Evolutionary conservation across 2,797 vertebrate species (phyloP), one percentile per base, ranked within the genome.

Genomic region (Chromobotia macracanthus): DNA sequence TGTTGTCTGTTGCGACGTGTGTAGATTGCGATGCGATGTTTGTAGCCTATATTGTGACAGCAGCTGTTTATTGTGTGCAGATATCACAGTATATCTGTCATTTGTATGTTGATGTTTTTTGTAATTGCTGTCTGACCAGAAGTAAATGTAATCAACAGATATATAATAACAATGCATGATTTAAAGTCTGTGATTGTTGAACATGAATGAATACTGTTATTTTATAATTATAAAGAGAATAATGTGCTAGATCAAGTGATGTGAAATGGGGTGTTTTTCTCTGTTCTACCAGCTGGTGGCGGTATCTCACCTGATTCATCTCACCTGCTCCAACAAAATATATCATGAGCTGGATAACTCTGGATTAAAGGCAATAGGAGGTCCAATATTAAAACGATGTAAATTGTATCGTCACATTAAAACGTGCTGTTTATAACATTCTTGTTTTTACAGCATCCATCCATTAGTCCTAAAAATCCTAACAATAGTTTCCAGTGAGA

Each of bases 101-200:
- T 75, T 76, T 61, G 53, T 81, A 77, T 82, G 77, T 86, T 76
- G 28, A 18, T 76, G 79, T 83, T 84, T 44, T 86, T 84, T 83
- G 83, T 83, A 84, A 69, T 60, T 69, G 74, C 25, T 68, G 75
- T 86, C 69, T 35, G 25, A 48, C 51, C 81, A 71, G 48, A 78
- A 46, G 23, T 83, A 56, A 58, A 41, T 77, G 60, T 86, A 80
- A 68, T 44, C 15, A 64, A 75, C 82, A 46, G 79, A 65, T 75
- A 74, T 75, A 61, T 75, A 80, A 77, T 84, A 68, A 15, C 16
- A 86, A 75, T 84, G 85, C 85, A 86, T 86, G 85, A 84, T 44
- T 78, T 38, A 31, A 65, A 51, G 66, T 75, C 60, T 80, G 81
- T 85, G 77, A 79, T 77, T 72, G 72, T 75, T 50, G 68, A 72